These are phyloP conservation scores for Varanus komodoensis DNA, from an alignment of 2,113 vertebrate species.

Conservation along the genomic window DNA sequence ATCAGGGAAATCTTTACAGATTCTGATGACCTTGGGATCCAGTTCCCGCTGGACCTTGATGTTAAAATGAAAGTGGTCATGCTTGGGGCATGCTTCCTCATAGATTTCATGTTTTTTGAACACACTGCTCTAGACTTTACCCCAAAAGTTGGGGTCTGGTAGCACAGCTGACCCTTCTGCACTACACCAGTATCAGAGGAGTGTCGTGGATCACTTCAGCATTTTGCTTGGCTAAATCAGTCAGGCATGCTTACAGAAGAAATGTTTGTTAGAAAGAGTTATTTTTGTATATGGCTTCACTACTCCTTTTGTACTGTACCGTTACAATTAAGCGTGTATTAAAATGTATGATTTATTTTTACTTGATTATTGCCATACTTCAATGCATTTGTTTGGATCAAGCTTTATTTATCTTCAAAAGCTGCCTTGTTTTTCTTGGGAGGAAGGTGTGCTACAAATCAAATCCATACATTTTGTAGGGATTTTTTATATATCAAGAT, in stretches of 20 bases:
- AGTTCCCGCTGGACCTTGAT: constrained; percentile 64
- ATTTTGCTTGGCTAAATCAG: neutral
- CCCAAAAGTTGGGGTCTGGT: neutral
- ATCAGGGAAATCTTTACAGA: constrained; percentile 63
- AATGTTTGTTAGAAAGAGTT: neutral
- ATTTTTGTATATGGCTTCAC: neutral
- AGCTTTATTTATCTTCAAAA: too few species aligned
- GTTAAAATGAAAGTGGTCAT: constrained; percentile 66
- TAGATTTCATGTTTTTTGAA: constrained; percentile 60
- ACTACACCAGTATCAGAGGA: neutral
- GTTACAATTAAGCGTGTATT: neutral
- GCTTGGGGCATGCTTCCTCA: constrained; percentile 62
- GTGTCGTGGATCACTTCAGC: neutral
- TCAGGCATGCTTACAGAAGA: neutral
- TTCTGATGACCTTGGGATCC: constrained; percentile 50
- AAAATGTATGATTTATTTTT: neutral
- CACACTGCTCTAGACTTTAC: accelerated
- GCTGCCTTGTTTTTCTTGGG: too few species aligned
- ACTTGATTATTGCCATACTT: neutral
- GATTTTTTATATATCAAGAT: neutral
- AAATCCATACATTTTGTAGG: too few species aligned
- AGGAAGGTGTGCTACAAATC: too few species aligned
- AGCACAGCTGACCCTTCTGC: neutral
- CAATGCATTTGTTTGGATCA: too few species aligned
- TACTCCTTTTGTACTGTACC: neutral